A percentile compares a stretch with the other conserved stretches of the same genome.
Conservation (phyloP, 1,140 invertebrate species). For the Glossosoma conforme region DNA sequence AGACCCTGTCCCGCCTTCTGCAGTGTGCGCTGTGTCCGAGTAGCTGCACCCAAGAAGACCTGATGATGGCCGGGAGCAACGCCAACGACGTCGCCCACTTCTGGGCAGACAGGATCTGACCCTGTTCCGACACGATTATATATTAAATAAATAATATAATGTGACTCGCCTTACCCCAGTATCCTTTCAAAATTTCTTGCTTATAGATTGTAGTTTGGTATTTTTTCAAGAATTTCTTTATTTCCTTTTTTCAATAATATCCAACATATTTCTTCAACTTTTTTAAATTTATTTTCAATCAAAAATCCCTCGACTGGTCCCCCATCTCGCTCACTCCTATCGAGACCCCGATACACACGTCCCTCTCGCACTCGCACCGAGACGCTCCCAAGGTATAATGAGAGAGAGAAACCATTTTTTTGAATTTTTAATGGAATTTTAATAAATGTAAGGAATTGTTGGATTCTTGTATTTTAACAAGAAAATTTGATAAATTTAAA, state of each 20-base stretch:
- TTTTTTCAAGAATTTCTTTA: constrained; percentile 30
- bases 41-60: too few relatives aligned
- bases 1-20: too few relatives aligned
- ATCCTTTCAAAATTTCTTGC: constrained; percentile 28
- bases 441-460: too few relatives aligned
- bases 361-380: neutral
- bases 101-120: too few relatives aligned
- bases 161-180: neutral
- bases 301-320: constrained; percentile 16
- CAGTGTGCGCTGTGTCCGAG: too few relatives aligned
- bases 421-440: constrained; percentile 10
- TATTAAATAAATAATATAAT: neutral
- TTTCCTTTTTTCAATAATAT: constrained; percentile 30
- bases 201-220: constrained; percentile 27
- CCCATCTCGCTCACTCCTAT: constrained; percentile 6
- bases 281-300: constrained; percentile 31
- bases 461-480: too few relatives aligned
- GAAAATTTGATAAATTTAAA: too few relatives aligned
- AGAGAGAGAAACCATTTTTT: too few relatives aligned
- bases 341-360: constrained; percentile 1
- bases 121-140: too few relatives aligned
- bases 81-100: too few relatives aligned
- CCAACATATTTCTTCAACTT: constrained; percentile 27
- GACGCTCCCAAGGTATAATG: too few relatives aligned
- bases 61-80: too few relatives aligned